Base-by-base conservation (phyloP, 2,113 vertebrate species). In the Melanocharis versteri region DNA sequence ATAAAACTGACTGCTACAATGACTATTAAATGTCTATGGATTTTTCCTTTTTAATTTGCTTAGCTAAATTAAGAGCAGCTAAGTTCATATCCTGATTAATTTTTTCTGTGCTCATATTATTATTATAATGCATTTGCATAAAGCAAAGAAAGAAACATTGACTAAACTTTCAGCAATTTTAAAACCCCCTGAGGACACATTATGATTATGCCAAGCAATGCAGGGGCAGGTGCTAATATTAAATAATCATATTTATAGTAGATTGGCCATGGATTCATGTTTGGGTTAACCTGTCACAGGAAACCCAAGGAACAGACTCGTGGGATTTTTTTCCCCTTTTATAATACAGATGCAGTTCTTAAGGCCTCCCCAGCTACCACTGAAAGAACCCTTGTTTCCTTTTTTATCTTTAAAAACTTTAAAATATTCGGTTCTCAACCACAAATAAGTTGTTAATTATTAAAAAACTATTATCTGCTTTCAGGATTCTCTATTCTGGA, bases 41-140 rank as follows among this genome's bases (percentile, higher is more conserved):
- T 79, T 80, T 90, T 89, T 78, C 42, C 51, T 83, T 83, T 89
- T 94, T 70, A 88, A 96, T 96, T 95, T 93, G 31, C 39, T 92
- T 73, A 85, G 15, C 40, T 68, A 94, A 94, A 93, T 81, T 73
- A 58, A 94, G 64, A 87, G 39, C 48, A 87, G 57, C 42, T 94
- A 53, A 89, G n/a, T 89, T 82, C n/a, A 35, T 42, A 45, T 62
- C 21, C 15, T 80, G 62, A 33, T 47, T 93, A 8, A 68, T 71
- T 88, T 95, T 88, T 70, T 57, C 51, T 65, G 21, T 71, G 23
- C 27, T 94, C 54, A 64, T 64, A 89, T 81, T 66, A 78, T 78
- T 64, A 89, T 81, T 66, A 78, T 78, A 93, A 90, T 47, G 15
- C 1, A 77, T 90, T 93, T 93, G 23, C 62, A 70, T 88, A 68